Conservation (phyloP, 92 coral and sea anemone genomes). For the Pocillopora meandrina region DNA sequence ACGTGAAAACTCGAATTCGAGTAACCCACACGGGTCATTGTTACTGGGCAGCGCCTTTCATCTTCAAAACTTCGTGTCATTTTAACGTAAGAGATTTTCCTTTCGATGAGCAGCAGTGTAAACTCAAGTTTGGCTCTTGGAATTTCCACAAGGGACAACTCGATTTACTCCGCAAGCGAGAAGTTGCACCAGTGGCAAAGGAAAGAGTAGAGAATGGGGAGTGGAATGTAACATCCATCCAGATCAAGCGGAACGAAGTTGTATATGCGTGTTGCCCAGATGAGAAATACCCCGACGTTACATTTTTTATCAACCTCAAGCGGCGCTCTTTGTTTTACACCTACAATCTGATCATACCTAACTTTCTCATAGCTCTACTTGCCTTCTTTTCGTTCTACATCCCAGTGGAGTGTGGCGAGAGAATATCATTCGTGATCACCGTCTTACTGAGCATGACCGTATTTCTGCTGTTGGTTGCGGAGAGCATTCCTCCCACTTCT, state of each 20-base stretch:
- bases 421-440: conserved; percentile 85
- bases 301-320: conserved; percentile 54
- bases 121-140: conserved; percentile 87
- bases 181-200: conserved; percentile 46
- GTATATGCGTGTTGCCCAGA: conserved; percentile 65
- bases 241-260: conserved; percentile 32
- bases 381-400: conserved; percentile 82
- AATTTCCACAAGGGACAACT: conserved; percentile 44
- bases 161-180: conserved; percentile 38
- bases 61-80: conserved; percentile 77
- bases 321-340: conserved; percentile 78
- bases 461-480: conserved; percentile 80
- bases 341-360: conserved; percentile 74
- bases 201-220: conserved; percentile 75
- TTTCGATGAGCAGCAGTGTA: conserved; percentile 69
- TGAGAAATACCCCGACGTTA: conserved; percentile 67
- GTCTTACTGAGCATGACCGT: conserved; percentile 87
- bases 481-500: conserved; percentile 84
- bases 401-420: conserved; percentile 88
- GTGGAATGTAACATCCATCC: conserved; percentile 68
- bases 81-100: conserved; percentile 80
- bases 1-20: conserved; percentile 69
- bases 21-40: conserved; percentile 53
- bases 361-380: conserved; percentile 78
- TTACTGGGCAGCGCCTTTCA: conserved; percentile 84